Base-by-base conservation (phyloP, 2,888 invertebrate genomes). In the Drosophila differens region DNA sequence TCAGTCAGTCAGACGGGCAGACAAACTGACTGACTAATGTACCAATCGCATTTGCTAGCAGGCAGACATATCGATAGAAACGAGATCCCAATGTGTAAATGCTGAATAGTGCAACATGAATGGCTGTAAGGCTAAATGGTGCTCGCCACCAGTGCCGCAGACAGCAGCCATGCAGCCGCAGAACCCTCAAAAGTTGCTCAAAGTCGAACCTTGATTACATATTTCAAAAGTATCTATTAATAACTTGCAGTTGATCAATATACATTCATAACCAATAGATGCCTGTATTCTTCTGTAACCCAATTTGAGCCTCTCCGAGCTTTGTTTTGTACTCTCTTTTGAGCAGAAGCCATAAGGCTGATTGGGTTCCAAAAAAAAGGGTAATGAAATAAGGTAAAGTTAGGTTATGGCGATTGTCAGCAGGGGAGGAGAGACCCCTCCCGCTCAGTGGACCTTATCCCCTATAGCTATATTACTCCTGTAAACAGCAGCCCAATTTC, bases 111-210 rank as follows among this genome's bases (percentile, higher is more conserved):
- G 64, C 53, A 70, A 44, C 22, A 22, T 25, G 44, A 53, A 57
- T 49, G 30, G 44, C 28, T 59, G 62, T 41, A 60, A 39, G 12
- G 37, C 28, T 16, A 54, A n/a, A 49, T 63, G 25, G 57, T 32
- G 41, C 44, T 53, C 57, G 65, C 72, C 78, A 49, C 77, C 71
- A 49, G 39, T 65, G 62, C 78, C 79, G 82, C 79, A 79, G 81
- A 71, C 76, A 53, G 49, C 55, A 55, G 30, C 41, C n/a, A 16
- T 37, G 57, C 64, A 62, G 67, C 72, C 67, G 64, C 77, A 81
- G 71, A 49, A 64, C 61, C 44, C 68, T 77, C 60, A 53, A 71
- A 81, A 69, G 25, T 81, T 52, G 66, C 51, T 30, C 68, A 55
- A 60, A 63, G 62, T 59, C 63, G 14, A 55, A 57, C 58, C 10